Evolutionary conservation across 2,797 vertebrate genomes (phyloP), one percentile per base, ranked within the genome.

Genomic region (Xenentodon cancila): DNA sequence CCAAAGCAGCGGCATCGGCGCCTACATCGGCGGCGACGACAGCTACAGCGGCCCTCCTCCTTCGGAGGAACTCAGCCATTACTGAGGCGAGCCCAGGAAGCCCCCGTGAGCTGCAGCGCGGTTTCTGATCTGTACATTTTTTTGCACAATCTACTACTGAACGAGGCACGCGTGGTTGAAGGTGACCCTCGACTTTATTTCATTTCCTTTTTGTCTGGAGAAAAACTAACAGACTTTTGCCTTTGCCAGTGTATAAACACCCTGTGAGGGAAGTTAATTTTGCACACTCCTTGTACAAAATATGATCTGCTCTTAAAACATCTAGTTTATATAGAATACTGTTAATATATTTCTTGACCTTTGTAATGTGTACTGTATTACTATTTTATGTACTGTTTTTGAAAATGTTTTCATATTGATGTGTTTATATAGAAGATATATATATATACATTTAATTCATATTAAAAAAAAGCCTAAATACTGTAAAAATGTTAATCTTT

Each of bases 1-100:
- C 40, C 94, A 94, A 37, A 92, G 87, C 73, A 95, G 93, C 84
- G 94, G 95, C 76, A 96, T 96, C 74, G 86, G 89, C 51, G 92
- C 94, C 60, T 95, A 95, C 72, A 89, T 92, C 11, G 95, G 94
- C 69, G 92, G 92, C 12, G 89, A 94, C 2, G 94, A 94, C 22
- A 88, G 88, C 5, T 92, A 91, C 53, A 67, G 47, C 40, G 88
- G 90, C 48, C 53, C 81, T 72, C 92, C 92, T 70, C 92, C 93
- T 58, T 85, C 91, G 30, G 94, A 94, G 51, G 91, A 91, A 81
- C 91, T 93, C 1, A 93, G 92, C 84, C 94, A 91, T 16, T 93
- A 93, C 78, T 89, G 80, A 92, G 27, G 0, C 7, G 52, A 57
- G 64, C 1, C 56, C 27, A 4, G 20, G 1, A 59, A 25, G 56